Conservation (phyloP, 2,113 vertebrate genomes). For the Ceratotherium simum region DNA sequence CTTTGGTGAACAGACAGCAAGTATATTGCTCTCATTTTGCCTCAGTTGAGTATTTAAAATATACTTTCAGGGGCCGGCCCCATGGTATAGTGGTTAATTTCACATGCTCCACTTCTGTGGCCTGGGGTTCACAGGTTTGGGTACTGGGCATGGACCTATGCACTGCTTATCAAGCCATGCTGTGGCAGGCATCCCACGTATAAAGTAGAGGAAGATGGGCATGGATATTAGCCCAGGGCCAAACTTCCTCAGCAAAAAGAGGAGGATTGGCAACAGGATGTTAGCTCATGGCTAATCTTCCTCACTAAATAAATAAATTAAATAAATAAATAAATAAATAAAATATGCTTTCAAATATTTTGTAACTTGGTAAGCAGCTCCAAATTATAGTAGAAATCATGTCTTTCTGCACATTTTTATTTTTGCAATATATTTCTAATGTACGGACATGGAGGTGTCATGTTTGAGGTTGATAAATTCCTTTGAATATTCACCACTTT, state of each 20-base stretch:
- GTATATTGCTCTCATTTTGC: background rate
- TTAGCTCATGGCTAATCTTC: too few relatives aligned
- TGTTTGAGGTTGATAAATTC: background rate
- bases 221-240: too few relatives aligned
- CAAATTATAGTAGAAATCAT: background rate
- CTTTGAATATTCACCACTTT: background rate
- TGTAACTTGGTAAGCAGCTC: background rate
- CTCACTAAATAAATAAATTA: too few relatives aligned
- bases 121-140: too few relatives aligned
- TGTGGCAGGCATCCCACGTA: too few relatives aligned
- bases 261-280: too few relatives aligned
- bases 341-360: background rate
- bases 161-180: too few relatives aligned
- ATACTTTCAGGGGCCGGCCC: background rate
- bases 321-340: background rate
- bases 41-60: background rate
- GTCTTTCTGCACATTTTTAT: background rate
- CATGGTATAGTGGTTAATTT: too few relatives aligned
- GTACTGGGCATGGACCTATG: too few relatives aligned
- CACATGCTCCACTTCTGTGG: too few relatives aligned
- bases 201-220: too few relatives aligned
- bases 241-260: too few relatives aligned
- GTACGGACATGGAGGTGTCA: background rate
- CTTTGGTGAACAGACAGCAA: background rate
- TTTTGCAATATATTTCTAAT: slow-evolving; percentile 8